These are phyloP conservation scores for Phrynocephalus versicolor DNA, from an alignment of 2,113 vertebrate genomes.

Conservation along the genomic window DNA sequence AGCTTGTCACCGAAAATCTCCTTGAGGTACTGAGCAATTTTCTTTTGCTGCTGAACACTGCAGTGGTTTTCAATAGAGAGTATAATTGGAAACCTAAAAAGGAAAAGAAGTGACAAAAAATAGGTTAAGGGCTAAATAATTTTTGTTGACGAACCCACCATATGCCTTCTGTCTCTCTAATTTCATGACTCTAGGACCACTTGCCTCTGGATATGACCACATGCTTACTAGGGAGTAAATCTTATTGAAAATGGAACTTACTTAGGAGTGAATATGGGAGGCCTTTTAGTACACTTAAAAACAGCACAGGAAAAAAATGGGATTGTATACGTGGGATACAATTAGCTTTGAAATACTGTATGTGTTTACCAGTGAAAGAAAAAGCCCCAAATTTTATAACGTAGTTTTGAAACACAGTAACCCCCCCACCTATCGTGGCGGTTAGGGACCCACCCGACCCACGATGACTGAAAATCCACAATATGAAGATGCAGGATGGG, in stretches of 20 bases:
- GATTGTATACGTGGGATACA: neutral
- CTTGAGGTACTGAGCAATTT: slow-evolving; percentile 93
- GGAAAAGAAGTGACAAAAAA: slow-evolving; percentile 1
- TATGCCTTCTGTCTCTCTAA: neutral
- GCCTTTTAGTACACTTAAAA: neutral
- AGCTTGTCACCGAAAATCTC: slow-evolving; percentile 91
- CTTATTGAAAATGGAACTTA: neutral
- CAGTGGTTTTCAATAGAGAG: slow-evolving; percentile 98
- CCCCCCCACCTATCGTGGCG: too few relatives aligned
- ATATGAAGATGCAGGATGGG: too few relatives aligned
- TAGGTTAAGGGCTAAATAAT: neutral
- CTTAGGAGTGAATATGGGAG: neutral
- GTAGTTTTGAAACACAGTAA: neutral
- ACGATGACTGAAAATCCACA: too few relatives aligned
- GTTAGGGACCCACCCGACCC: too few relatives aligned
- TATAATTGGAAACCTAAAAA: slow-evolving; percentile 88
- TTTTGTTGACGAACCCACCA: neutral
- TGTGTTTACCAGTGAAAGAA: slow-evolving; percentile 21
- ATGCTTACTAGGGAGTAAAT: neutral
- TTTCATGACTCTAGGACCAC: neutral
- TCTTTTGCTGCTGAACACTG: slow-evolving; percentile 93
- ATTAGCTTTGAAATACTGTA: neutral
- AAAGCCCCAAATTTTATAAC: slow-evolving; percentile 4
- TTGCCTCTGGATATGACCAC: neutral
- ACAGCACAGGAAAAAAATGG: neutral